Conservation (phyloP, 2,888 invertebrate genomes). For the Linyphia triangularis region DNA sequence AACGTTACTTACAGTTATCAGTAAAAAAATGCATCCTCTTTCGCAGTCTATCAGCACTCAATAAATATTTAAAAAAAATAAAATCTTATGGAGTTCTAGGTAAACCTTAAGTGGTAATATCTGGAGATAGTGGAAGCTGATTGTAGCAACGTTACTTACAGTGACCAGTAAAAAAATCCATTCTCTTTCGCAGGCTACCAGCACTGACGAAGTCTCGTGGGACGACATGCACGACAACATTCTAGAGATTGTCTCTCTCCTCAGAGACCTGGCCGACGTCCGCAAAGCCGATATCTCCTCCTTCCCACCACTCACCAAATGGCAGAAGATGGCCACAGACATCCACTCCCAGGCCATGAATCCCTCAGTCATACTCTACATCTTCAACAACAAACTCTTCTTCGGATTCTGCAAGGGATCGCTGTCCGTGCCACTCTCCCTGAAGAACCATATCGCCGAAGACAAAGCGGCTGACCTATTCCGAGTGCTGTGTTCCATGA, state of each 20-base stretch:
- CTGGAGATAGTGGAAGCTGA: too few relatives aligned
- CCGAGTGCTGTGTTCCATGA: constrained; percentile 44
- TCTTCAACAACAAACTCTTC: constrained; percentile 45
- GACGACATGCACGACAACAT: constrained; percentile 53
- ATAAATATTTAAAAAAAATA: too few relatives aligned
- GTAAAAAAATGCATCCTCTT: too few relatives aligned
- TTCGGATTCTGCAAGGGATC: constrained; percentile 35
- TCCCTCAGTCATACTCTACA: constrained; percentile 48
- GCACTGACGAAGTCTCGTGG: constrained; percentile 54
- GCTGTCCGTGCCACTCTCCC: background rate
- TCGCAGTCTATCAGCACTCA: too few relatives aligned
- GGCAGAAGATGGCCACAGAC: constrained; percentile 47
- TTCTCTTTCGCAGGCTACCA: constrained; percentile 32
- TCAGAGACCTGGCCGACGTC: constrained; percentile 9
- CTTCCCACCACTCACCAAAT: constrained; percentile 33
- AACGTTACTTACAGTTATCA: too few relatives aligned
- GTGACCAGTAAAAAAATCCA: too few relatives aligned
- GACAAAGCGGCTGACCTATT: background rate
- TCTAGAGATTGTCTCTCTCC: constrained; percentile 15
- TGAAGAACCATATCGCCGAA: background rate
- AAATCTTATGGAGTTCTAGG: too few relatives aligned
- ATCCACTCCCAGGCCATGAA: constrained; percentile 7
- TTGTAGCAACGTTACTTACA: too few relatives aligned
- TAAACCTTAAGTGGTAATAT: too few relatives aligned
- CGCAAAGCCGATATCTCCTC: constrained; percentile 31